Percentiles rank a stretch among this genome's conserved stretches.
Conservation (phyloP, 1,140 invertebrate genomes). For the Telenomus remus region DNA sequence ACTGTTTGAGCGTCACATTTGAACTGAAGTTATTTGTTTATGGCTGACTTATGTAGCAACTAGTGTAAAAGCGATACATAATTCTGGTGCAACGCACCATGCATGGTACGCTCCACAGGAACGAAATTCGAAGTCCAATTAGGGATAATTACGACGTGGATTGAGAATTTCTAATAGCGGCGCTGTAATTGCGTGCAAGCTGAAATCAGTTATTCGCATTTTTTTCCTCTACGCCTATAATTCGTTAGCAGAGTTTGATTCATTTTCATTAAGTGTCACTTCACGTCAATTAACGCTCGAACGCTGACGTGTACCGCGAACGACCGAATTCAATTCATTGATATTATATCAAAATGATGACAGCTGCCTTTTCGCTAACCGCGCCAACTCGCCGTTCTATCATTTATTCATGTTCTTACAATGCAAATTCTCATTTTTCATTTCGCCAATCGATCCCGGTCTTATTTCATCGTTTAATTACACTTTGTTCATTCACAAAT, state of each 20-base stretch:
- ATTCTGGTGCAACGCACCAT: slow-evolving; percentile 60
- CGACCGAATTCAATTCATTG: slow-evolving; percentile 12
- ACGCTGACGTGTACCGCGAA: neutral
- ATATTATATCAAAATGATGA: slow-evolving; percentile 20
- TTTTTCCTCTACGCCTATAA: slow-evolving; percentile 58
- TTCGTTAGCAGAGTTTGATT: slow-evolving; percentile 59
- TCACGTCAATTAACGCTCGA: slow-evolving; percentile 7
- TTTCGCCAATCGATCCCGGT: no score
- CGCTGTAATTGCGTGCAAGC: neutral
- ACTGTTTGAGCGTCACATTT: slow-evolving; percentile 16
- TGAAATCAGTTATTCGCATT: slow-evolving; percentile 44
- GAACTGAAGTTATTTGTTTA: slow-evolving; percentile 17
- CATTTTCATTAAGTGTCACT: slow-evolving; percentile 56
- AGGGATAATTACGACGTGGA: slow-evolving; percentile 69
- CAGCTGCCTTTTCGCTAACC: slow-evolving; percentile 2
- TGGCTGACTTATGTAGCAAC: slow-evolving; percentile 14
- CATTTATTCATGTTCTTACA: no score
- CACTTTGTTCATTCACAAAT: no score
- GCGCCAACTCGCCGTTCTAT: no score
- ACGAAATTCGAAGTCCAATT: slow-evolving; percentile 68
- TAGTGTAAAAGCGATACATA: slow-evolving; percentile 61
- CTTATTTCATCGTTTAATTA: no score
- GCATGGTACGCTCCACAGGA: slow-evolving; percentile 52
- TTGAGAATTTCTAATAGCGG: slow-evolving; percentile 66
- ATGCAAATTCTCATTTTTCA: no score